Evolutionary conservation across 2,113 vertebrate genomes (phyloP), one percentile per base, ranked within the genome.

Genomic region (Gadus macrocephalus): DNA sequence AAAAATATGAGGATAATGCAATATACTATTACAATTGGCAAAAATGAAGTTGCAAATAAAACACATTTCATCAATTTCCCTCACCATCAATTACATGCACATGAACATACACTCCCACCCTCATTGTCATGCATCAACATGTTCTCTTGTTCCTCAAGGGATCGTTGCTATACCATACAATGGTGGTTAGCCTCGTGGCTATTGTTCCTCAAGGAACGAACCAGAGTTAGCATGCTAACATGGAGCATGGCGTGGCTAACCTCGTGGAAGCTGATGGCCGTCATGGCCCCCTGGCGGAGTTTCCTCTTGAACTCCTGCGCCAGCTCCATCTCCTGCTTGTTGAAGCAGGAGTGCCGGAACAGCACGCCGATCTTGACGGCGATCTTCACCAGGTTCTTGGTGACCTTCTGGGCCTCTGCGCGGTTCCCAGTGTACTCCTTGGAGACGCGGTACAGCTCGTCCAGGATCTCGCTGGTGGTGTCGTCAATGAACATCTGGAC

Each of bases 401-500:
- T 88, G 5, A 96, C 92, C 62, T 94, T 91, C 73, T 96, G 94
- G 22, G 95, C 92, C 82, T 93, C 93, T 0, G 75, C 1, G 68
- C 93, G 92, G 76, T 92, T 94, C 5, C 87, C 91, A 0, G 90
- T 92, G 84, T 92, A 92, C 64, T 92, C 92, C 55, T 94, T 96
- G 72, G 94, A 96, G 77, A 96, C 90, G 0, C 89, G 91, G 89
- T 96, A 96, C 12, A 96, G 93, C 78, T 96, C 95, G 1, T 96
- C 95, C 22, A 96, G 81, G 77, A 96, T 94, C 81, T 94, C 93
- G 1, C 93, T 93, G 84, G 90, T 94, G 38, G 92, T 93, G 80
- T 96, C 94, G 2, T 96, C 95, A 0, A 96, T 92, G 81, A 96
- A 94, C 90, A 94, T 92, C n/a, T 95, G 92, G n/a, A 89, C 93